Percentiles rank a stretch among this genome's conserved stretches.
Conservation (phyloP, 2,113 vertebrate species). For the Hippopotamus amphibius region DNA sequence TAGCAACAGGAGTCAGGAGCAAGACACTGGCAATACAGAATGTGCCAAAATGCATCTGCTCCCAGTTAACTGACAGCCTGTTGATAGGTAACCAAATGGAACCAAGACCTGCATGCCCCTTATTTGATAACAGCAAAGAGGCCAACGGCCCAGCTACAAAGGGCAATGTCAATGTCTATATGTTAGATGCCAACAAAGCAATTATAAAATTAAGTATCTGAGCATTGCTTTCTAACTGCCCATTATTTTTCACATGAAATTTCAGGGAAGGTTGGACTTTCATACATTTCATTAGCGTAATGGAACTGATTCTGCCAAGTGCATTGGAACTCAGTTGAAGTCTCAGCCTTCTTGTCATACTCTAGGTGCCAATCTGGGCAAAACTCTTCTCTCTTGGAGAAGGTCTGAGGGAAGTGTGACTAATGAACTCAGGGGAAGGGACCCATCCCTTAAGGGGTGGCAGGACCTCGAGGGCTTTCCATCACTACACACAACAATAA, state of each 20-base stretch:
- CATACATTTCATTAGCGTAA: slow-evolving; percentile 63
- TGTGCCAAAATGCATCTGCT: background rate
- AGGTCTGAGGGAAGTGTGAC: background rate
- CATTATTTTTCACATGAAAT: slow-evolving; percentile 30
- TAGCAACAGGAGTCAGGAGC: background rate
- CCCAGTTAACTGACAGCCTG: background rate
- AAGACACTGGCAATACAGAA: background rate
- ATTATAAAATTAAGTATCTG: slow-evolving; percentile 59
- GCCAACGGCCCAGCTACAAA: background rate
- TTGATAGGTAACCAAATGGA: slow-evolving; percentile 36
- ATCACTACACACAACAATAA: background rate
- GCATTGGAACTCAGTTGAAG: background rate
- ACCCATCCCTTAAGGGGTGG: background rate
- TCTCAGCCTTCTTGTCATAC: background rate
- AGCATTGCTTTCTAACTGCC: background rate
- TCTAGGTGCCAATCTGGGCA: background rate
- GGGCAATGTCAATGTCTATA: background rate
- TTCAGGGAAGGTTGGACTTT: background rate
- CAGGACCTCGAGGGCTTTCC: background rate
- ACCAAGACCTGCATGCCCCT: background rate
- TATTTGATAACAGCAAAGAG: slow-evolving; percentile 15
- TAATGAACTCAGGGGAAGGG: background rate
- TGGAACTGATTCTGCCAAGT: slow-evolving; percentile 38
- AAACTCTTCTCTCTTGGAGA: background rate
- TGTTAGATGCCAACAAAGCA: slow-evolving; percentile 38